Evolutionary conservation across 1,140 invertebrate genomes (phyloP).

Genomic region (Cherax quadricarinatus): DNA sequence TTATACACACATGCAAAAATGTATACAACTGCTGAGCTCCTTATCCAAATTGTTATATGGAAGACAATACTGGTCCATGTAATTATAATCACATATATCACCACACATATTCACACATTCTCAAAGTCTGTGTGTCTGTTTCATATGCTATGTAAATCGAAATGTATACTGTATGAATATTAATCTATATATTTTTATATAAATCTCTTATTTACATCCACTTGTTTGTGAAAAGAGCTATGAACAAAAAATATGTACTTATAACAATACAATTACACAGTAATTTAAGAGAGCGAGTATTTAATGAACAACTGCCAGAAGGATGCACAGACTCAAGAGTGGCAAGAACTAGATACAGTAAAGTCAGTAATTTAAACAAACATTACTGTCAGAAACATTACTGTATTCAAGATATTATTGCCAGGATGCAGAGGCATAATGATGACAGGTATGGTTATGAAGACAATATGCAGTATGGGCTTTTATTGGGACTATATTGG

Average conservation of each 20-base stretch:
- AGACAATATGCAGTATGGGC: too few species aligned
- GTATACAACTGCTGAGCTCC: not conserved
- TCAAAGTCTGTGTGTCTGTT: not conserved
- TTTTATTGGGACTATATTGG: too few species aligned
- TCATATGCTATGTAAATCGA: not conserved
- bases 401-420: too few species aligned
- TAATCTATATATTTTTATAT: not conserved
- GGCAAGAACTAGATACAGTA: too few species aligned
- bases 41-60: slow-evolving; percentile 1
- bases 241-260: not conserved
- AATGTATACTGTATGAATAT: not conserved
- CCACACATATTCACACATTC: not conserved
- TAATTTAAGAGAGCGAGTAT: too few species aligned
- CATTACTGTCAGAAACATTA: too few species aligned
- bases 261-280: not conserved
- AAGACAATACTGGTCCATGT: slow-evolving; percentile 32
- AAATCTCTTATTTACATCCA: not conserved
- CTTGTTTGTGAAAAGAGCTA: not conserved
- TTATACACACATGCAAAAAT: not conserved
- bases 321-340: too few species aligned
- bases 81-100: slow-evolving; percentile 2
- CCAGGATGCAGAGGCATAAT: too few species aligned
- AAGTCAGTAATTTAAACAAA: too few species aligned
- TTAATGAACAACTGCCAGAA: too few species aligned
- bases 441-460: too few species aligned